Percentiles rank a stretch among this genome's conserved stretches.
phyloP scores from a whole-genome alignment of 2,888 invertebrate species.

The Vandiemenella viatica region DNA sequence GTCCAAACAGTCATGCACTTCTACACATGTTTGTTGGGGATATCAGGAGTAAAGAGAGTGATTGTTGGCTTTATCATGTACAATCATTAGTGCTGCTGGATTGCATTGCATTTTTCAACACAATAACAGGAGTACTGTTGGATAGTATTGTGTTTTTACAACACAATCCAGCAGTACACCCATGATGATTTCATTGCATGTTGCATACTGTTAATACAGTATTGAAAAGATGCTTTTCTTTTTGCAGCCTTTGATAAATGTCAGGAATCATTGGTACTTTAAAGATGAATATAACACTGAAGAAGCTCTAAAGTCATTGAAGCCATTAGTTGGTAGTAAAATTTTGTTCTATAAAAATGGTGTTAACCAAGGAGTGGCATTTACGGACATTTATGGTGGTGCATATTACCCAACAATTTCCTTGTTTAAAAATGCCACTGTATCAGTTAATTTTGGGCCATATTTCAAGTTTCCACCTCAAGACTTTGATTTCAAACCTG shows the following conservation, averaged over 20 bases:
- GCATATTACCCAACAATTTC: conserved; percentile 91
- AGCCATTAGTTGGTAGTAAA: conserved; percentile 57
- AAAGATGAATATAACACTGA: conserved; percentile 93
- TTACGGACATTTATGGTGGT: conserved; percentile 70
- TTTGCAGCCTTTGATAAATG: conserved; percentile 84
- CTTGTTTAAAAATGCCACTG: conserved; percentile 76
- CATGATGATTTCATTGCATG: too few species aligned
- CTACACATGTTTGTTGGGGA: too few species aligned
- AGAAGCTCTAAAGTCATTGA: conserved; percentile 69
- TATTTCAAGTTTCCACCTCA: conserved; percentile 72
- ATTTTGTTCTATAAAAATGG: conserved; percentile 88
- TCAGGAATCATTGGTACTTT: conserved; percentile 95
- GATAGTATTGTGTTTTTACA: too few species aligned
- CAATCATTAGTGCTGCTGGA: too few species aligned
- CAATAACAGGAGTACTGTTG: too few species aligned
- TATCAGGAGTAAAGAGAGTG: too few species aligned
- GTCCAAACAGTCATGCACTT: too few species aligned
- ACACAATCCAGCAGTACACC: too few species aligned
- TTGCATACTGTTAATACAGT: too few species aligned
- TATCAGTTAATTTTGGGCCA: conserved; percentile 93
- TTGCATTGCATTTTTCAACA: too few species aligned
- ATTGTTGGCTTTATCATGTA: too few species aligned
- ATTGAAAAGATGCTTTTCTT: too few species aligned
- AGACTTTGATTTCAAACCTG: conserved; percentile 51
- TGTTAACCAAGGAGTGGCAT: conserved; percentile 75